Base-by-base conservation (phyloP, 2,888 invertebrate species). In the Drosophila fulvimacula region DNA sequence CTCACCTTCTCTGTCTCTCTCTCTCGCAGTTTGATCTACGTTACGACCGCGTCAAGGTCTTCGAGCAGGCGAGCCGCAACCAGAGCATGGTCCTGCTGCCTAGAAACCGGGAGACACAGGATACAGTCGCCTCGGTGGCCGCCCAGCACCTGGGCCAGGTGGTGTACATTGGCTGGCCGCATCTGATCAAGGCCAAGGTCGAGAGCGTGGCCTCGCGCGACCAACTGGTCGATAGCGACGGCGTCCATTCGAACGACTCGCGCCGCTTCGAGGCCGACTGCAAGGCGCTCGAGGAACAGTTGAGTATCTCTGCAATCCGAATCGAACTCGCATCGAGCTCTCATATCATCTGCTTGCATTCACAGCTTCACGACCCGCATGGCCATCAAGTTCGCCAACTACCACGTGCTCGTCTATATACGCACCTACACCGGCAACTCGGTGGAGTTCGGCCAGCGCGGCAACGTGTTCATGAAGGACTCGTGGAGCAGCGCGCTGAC, bases 91-190 rank as follows among this genome's bases (percentile, higher is more conserved):
- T 98, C 46, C 91, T 99, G 11, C 93, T 94, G 53, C 93, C 97
- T n/a, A n/a, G 38, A 15, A 87, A 94, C 7, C 92, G 91, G 10
- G 15, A 15, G 1, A 0, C 10, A 5, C 72, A 85, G 81, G 39
- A 91, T 94, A 79, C 82, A 4, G 19, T 91, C 69, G 92, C 94
- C 41, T 91, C 93, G 5, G 91, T 95, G 0, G 96, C 96, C 0
- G 90, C 93, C 9, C 93, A 95, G 44, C 91, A 96, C 39, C 91
- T 98, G 13, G 97, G 96, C 0, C 95, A 95, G 90, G 93, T 94
- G 48, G 94, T 98, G 2, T 96, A 95, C 93, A 96, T 97, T 5
- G 95, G 95, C 6, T 99, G 98, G 98, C 99, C 99, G 0, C 97
- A 98, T 93, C 94, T 99, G 59, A 94, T 95, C n/a, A 96, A 97